Evolutionary conservation across 2,888 invertebrate species (phyloP).

Genomic region (Lasiommata megera): DNA sequence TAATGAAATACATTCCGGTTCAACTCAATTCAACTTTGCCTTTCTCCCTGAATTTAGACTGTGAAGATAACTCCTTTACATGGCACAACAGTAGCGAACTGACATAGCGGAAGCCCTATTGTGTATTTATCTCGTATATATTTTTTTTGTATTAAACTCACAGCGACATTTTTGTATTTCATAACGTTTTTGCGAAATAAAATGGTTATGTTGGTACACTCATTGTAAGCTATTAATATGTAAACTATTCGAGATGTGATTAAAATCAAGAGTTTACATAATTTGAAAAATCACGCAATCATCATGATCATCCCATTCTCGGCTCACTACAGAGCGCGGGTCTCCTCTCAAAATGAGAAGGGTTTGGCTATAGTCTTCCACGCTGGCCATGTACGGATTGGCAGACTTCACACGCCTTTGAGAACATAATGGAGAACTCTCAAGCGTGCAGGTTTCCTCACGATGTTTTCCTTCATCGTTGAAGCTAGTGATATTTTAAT

Average conservation of each 20-base stretch:
- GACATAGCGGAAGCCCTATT: conserved; percentile 14
- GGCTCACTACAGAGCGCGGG: no score
- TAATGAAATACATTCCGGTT: conserved; percentile 60
- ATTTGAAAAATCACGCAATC: not conserved
- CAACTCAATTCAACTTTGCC: conserved; percentile 33
- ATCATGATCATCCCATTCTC: no score
- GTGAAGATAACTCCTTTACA: conserved; percentile 22
- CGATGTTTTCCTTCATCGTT: no score
- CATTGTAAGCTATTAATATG: not conserved
- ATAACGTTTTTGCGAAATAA: not conserved
- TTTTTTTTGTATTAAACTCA: conserved; percentile 12
- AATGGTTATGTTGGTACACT: not conserved
- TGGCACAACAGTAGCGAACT: conserved; percentile 24
- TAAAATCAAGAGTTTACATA: not conserved
- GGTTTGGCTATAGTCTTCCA: no score
- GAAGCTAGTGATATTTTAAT: no score
- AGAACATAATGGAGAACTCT: no score
- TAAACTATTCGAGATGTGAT: not conserved
- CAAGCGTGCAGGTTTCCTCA: no score
- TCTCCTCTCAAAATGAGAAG: no score
- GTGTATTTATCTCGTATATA: conserved; percentile 18
- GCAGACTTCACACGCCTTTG: no score
- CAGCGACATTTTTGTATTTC: not conserved
- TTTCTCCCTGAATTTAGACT: conserved; percentile 29
- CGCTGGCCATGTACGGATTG: no score